Evolutionary conservation across 2,888 invertebrate species (phyloP).

Genomic region (Carcina quercana): DNA sequence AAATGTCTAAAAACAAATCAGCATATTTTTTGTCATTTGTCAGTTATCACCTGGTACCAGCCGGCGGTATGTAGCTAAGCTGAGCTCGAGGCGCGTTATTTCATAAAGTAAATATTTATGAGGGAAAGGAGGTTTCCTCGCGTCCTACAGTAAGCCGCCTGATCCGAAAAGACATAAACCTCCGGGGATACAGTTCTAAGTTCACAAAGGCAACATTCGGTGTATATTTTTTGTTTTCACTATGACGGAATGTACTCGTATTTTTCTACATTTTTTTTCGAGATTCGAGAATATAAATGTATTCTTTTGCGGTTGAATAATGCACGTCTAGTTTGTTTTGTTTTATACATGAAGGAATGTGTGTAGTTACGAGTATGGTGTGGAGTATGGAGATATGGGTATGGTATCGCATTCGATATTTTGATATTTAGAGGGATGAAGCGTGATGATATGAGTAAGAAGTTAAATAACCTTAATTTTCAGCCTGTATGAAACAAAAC

Average conservation of each 20-base stretch:
- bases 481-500: too few species aligned
- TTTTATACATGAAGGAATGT: too few species aligned
- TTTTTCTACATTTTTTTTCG: background rate
- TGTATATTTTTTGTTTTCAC: conserved; percentile 31
- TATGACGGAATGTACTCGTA: background rate
- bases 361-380: too few species aligned
- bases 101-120: conserved; percentile 74
- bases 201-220: conserved; percentile 59
- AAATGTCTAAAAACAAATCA: too few species aligned
- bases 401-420: too few species aligned
- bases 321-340: conserved; percentile 11
- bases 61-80: conserved; percentile 48
- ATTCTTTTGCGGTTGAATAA: conserved; percentile 12
- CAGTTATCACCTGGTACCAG: conserved; percentile 61
- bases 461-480: too few species aligned
- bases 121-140: conserved; percentile 55
- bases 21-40: conserved; percentile 43
- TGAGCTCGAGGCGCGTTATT: conserved; percentile 59
- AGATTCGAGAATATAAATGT: background rate
- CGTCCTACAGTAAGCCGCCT: conserved; percentile 62
- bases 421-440: too few species aligned
- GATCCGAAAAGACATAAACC: conserved; percentile 72
- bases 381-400: too few species aligned
- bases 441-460: too few species aligned
- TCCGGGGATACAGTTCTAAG: conserved; percentile 64